These are phyloP conservation scores for Dione vanillae DNA, from an alignment of 2,888 invertebrate species.

Conservation along the genomic window DNA sequence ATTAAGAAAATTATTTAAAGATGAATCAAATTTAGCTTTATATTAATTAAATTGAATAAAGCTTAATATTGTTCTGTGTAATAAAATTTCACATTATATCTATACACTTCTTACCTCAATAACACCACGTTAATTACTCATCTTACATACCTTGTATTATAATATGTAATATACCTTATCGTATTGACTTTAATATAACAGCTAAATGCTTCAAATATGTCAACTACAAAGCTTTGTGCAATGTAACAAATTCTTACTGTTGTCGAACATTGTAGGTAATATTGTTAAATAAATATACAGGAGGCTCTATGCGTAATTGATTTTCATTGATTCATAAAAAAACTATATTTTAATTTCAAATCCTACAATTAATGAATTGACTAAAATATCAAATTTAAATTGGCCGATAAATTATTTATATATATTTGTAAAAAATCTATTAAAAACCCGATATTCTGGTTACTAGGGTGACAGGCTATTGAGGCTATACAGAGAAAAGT, in stretches of 20 bases:
- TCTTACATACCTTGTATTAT: not conserved
- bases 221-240: slow-evolving; percentile 5
- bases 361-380: too few species aligned
- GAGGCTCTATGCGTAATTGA: not conserved
- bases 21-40: not conserved
- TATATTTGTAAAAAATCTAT: too few species aligned
- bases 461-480: too few species aligned
- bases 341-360: too few species aligned
- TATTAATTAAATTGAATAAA: not conserved
- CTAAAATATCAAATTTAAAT: too few species aligned
- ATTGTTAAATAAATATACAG: not conserved
- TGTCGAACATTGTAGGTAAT: not conserved
- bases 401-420: too few species aligned
- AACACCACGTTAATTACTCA: slow-evolving; percentile 7
- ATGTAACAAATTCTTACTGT: slow-evolving; percentile 1
- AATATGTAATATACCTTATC: too few species aligned
- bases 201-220: slow-evolving; percentile 8
- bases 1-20: not conserved
- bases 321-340: not conserved
- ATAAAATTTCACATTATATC: not conserved
- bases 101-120: not conserved
- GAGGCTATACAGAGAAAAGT: too few species aligned
- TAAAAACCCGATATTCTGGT: too few species aligned
- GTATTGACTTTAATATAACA: slow-evolving; percentile 16
- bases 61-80: not conserved